Percentiles rank a stretch among this genome's conserved stretches.
phyloP scores from a whole-genome alignment of 2,888 invertebrate species.

The Rhingia campestris region DNA sequence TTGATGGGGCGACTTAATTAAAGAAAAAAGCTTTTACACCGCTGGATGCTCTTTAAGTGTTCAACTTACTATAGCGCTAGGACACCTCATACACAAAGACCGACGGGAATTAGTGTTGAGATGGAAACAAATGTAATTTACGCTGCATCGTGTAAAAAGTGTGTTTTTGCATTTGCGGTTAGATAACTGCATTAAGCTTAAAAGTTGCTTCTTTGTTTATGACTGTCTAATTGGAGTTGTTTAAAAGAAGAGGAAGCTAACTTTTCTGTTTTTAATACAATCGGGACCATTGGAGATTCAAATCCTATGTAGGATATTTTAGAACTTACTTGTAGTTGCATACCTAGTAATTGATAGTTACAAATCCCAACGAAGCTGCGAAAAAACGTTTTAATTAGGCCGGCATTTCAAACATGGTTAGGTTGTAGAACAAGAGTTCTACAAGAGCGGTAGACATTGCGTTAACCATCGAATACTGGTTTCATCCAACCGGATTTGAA shows the following conservation, averaged over 20 bases:
- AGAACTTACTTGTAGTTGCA: too few relatives aligned
- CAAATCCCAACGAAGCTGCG: too few relatives aligned
- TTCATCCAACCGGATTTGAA: too few relatives aligned
- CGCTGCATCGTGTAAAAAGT: slow-evolving; percentile 33
- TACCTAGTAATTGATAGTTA: too few relatives aligned
- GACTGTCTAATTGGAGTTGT: background rate
- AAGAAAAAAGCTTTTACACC: slow-evolving; percentile 54
- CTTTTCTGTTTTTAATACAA: too few relatives aligned
- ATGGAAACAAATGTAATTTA: slow-evolving; percentile 60
- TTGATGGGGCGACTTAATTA: slow-evolving; percentile 46
- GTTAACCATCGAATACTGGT: too few relatives aligned
- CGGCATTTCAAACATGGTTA: too few relatives aligned
- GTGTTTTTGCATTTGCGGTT: slow-evolving; percentile 1
- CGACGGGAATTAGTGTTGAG: slow-evolving; percentile 11
- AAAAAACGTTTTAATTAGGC: too few relatives aligned
- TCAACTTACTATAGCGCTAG: slow-evolving; percentile 4
- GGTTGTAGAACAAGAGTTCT: too few relatives aligned
- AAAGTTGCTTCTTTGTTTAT: slow-evolving; percentile 6
- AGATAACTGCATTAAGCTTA: background rate
- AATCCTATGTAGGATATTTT: too few relatives aligned
- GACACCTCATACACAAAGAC: slow-evolving; percentile 30
- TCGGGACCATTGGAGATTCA: too few relatives aligned
- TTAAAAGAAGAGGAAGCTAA: background rate
- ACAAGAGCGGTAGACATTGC: too few relatives aligned
- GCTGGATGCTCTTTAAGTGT: slow-evolving; percentile 24